Base-by-base conservation (phyloP, 2,797 vertebrate species). In the Cheirogaleus major region DNA sequence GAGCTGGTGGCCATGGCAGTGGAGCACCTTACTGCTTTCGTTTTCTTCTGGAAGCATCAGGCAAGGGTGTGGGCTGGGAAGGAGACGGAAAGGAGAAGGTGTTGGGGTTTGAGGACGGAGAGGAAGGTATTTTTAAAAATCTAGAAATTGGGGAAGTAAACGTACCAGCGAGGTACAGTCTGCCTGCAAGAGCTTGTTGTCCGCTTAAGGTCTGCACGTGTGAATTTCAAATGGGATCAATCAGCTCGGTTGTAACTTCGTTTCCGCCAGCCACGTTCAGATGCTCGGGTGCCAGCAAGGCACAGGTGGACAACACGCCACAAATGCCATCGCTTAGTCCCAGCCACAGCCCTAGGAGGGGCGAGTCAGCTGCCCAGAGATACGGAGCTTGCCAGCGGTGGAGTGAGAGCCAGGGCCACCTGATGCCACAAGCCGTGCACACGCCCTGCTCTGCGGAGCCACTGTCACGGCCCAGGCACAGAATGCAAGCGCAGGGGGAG, bases 201-300 rank as follows among this genome's bases (percentile, higher is more conserved):
- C 27, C 11, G 0, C 52, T 55, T 45, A 17, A n/a, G 70, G n/a
- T 41, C 18, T 43, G 38, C 10, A 10, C 1, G 1, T 0, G 0
- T 63, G 45, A 73, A 12, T 85, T 18, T 65, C 41, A 52, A 12
- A 27, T 48, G 65, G 22, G 10, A 14, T 30, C 72, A 41, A 4
- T 32, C 13, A 22, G n/a, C 20, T 17, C 1, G 0, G 23, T 5
- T 32, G 9, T 8, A 12, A 20, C 15, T 25, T 43, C 41, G 48
- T 27, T 79, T 91, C 27, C 55, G 1, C 2, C 14, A 27, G 13
- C 41, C 32, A 17, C 2, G 4, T 27, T 70, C 67, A 59, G 67
- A 23, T n/a, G 20, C 35, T 55, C 10, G 35, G 15, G 67, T 43
- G 18, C 48, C 48, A 43, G 55, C 4, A 0, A n/a, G 17, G 35